phyloP scores from a whole-genome alignment of 2,888 invertebrate genomes.

The Oxystoma pomonae region DNA sequence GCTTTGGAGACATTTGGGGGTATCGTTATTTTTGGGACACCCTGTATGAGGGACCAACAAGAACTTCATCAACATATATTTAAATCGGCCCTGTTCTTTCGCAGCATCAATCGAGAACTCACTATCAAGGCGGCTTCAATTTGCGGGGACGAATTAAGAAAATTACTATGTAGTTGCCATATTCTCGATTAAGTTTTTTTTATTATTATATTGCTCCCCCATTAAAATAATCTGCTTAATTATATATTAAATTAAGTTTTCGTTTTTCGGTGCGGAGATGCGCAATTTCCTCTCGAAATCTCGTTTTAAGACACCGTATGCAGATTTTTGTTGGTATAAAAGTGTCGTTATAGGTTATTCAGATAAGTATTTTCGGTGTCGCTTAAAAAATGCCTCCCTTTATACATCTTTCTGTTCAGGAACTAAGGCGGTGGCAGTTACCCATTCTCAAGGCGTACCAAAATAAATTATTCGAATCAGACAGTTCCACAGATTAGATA shows the following conservation, averaged over 20 bases:
- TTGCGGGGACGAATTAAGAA: constrained; percentile 32
- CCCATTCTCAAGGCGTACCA: no score
- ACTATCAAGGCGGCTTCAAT: constrained; percentile 21
- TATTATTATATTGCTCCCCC: constrained; percentile 22
- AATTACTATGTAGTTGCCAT: constrained; percentile 32
- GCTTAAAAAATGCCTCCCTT: no score
- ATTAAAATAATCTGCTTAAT: constrained; percentile 31
- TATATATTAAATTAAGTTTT: constrained; percentile 28
- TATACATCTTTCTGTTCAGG: no score
- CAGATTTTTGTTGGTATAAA: background rate
- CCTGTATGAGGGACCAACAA: no score
- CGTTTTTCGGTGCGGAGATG: background rate
- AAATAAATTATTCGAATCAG: no score
- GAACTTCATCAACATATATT: background rate
- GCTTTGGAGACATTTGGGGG: no score
- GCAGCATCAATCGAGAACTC: background rate
- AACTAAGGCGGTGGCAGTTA: no score
- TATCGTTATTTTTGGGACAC: no score
- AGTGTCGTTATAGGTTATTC: no score
- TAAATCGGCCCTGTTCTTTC: background rate
- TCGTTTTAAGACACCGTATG: background rate
- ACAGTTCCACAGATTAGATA: no score
- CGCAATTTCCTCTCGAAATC: background rate
- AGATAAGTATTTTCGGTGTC: no score
- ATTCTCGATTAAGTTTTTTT: constrained; percentile 32